Evolutionary conservation across 2,888 invertebrate genomes (phyloP).

Genomic region (Girardia tigrina): DNA sequence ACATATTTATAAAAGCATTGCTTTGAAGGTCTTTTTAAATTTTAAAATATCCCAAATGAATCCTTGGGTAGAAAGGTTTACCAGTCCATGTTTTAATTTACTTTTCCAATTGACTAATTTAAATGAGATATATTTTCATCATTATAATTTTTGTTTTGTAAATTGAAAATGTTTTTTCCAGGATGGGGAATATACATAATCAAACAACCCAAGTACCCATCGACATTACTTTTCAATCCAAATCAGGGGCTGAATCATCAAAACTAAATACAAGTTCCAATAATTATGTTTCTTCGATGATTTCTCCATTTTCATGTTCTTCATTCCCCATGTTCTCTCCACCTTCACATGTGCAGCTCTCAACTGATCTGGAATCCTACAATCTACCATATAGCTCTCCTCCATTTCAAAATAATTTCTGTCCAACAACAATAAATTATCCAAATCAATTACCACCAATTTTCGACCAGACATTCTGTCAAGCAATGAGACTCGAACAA

Average conservation of each 20-base stretch:
- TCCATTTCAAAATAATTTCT: background rate
- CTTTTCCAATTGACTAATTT: too few species aligned
- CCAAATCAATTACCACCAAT: conserved; percentile 6
- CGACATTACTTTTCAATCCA: background rate
- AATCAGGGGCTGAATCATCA: background rate
- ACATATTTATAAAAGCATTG: too few species aligned
- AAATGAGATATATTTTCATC: too few species aligned
- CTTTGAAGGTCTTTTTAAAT: too few species aligned
- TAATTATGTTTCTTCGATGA: background rate
- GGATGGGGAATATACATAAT: background rate
- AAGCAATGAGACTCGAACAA: background rate
- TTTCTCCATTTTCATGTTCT: background rate
- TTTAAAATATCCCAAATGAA: too few species aligned
- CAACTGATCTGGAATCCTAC: background rate
- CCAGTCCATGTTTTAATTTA: too few species aligned
- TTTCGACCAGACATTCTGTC: background rate
- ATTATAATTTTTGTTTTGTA: too few species aligned
- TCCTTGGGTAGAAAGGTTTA: too few species aligned
- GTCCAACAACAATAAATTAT: conserved; percentile 12
- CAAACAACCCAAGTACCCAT: background rate
- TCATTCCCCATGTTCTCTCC: background rate
- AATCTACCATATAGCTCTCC: conserved; percentile 8
- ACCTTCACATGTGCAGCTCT: background rate
- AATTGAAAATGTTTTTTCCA: too few species aligned
- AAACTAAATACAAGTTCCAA: background rate